Conservation (phyloP, 1,140 invertebrate genomes). For the Druon quercuslanigerum region DNA sequence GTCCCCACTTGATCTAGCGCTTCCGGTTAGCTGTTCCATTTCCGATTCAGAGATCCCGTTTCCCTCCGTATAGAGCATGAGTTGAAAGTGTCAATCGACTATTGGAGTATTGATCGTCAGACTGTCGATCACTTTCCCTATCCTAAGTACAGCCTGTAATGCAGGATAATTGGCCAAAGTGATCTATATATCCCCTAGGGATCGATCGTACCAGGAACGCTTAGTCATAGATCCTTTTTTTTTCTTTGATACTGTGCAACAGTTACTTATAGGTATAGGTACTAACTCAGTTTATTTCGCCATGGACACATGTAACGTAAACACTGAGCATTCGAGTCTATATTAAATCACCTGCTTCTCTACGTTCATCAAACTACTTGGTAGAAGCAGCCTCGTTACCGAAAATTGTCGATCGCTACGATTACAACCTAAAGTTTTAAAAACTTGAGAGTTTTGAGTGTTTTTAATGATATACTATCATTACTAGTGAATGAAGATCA, state of each 20-base stretch:
- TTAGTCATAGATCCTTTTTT: neutral
- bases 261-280: neutral
- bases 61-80: neutral
- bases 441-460: neutral
- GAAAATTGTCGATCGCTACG: neutral
- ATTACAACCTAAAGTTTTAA: slow-evolving; percentile 12
- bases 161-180: slow-evolving; percentile 14
- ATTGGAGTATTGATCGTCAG: neutral
- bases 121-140: slow-evolving; percentile 27
- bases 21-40: slow-evolving; percentile 8
- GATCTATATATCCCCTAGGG: slow-evolving; percentile 15
- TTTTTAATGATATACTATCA: neutral
- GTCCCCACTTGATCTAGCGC: no score
- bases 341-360: neutral
- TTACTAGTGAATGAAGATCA: no score
- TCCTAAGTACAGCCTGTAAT: slow-evolving; percentile 10
- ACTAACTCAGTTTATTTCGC: neutral
- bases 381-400: neutral
- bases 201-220: slow-evolving; percentile 10
- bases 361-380: slow-evolving; percentile 4
- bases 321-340: neutral
- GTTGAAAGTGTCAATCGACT: neutral
- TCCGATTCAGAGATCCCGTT: neutral
- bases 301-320: neutral
- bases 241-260: neutral